Base-by-base conservation (phyloP, 1,140 invertebrate species). In the Lasioglossum baleicum region DNA sequence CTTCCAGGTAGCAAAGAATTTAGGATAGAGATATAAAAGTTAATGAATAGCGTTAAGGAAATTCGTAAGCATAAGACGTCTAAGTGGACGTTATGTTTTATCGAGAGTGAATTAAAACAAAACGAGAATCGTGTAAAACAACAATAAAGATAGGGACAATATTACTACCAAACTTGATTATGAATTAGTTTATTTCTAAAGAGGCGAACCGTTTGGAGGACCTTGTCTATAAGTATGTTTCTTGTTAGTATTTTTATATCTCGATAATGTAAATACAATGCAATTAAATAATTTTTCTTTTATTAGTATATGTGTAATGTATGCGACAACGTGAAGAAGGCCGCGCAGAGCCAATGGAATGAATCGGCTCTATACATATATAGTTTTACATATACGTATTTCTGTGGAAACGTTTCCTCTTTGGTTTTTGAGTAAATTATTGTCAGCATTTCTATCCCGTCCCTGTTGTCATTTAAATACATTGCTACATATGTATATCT, bases 81-180 rank as follows among this genome's bases (percentile, higher is more conserved):
- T 72, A 67, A 69, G 66, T 70, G 81, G 40, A 60, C 73, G 83
- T 40, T 84, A 65, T 22, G 60, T 86, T 88, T 86, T 87, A 85
- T 80, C 67, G 63, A 80, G 56, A 83, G 67, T 64, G 66, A 84
- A 76, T 80, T 85, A 75, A 58, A 77, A 17, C 20, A 53, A 20
- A 53, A 5, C 22, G 69, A 85, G 60, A 81, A 80, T 84, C 80
- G 86, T 90, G 83, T 88, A 85, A 58, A 88, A 85, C 85, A 91
- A 91, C 86, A 89, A 90, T 90, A 91, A 89, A 92, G 89, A 85
- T 92, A 91, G 89, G 89, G 92, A 93, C 91, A 93, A 93, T 93
- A 93, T 89, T 90, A 93, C 92, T 93, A 92, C 92, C 92, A 93
- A 93, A 93, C 88, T 92, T 78, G 88, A 91, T 88, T 91, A 89